Base-by-base conservation (phyloP, 2,888 invertebrate species). In the Cheilosia grossa region DNA sequence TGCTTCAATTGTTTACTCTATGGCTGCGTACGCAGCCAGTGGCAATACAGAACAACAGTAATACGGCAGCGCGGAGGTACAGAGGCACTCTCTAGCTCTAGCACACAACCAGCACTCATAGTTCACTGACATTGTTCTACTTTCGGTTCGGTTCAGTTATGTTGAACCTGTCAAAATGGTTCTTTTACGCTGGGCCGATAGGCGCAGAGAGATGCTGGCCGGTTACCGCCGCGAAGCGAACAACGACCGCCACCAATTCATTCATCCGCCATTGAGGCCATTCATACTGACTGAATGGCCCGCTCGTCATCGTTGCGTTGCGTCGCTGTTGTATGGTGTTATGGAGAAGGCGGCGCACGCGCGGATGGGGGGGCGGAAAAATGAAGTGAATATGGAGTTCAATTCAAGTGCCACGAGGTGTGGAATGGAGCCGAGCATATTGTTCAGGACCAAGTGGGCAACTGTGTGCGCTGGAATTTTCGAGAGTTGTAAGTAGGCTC, bases 111-210 rank as follows among this genome's bases (percentile, higher is more conserved):
- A 49, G 70, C 66, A 75, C 85, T 85, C 85, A 85, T 85, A 85
- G 85, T 85, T 85, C 85, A 85, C 85, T 85, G 85, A 85, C 85
- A 85, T 85, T 85, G 85, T 85, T 85, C 85, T 81, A 85, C 85
- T 85, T 85, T 81, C 85, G 85, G 85, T 67, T 75, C 75, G 75
- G 85, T 81, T 85, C 85, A 72, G 85, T 85, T 85, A 85, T 61
- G 85, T 85, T 85, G 81, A 85, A 85, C 85, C 85, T 85, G 83
- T 83, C 83, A 83, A 83, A 83, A 83, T 80, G 80, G 80, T 69
- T 83, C 74, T 80, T 73, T 9, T 53, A 54, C 40, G 33, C 53
- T 61, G 44, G 64, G 37, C 47, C 73, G 58, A 19, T 40, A 30
- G n/a, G 37, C 67, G 47, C n/a, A 58, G 19, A 63, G 27, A 49